Percentiles rank a stretch among this genome's conserved stretches.
phyloP scores from a whole-genome alignment of 2,797 vertebrate species.

The Helarctos malayanus region DNA sequence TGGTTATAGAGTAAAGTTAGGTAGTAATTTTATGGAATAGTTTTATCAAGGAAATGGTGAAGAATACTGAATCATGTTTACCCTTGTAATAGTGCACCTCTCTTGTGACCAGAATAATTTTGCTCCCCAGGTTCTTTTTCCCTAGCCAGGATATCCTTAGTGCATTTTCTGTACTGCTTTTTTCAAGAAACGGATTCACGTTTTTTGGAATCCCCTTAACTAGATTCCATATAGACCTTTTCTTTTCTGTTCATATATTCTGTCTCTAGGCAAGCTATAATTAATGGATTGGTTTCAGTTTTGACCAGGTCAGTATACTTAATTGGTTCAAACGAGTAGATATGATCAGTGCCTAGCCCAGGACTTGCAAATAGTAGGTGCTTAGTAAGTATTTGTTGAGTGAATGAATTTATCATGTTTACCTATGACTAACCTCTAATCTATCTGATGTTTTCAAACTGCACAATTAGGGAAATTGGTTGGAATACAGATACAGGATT shows the following conservation, averaged over 20 bases:
- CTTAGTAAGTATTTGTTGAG: background rate
- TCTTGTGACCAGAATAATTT: background rate
- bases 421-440: background rate
- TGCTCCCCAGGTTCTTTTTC: background rate
- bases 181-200: background rate
- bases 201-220: background rate
- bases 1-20: background rate
- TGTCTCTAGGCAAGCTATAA: background rate
- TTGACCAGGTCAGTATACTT: background rate
- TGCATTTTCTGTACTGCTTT: background rate
- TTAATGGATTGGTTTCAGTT: background rate
- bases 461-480: constrained; percentile 5
- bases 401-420: background rate
- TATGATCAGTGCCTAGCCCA: background rate
- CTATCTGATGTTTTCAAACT: background rate
- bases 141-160: background rate
- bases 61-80: background rate
- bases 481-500: background rate
- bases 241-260: background rate
- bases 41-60: background rate
- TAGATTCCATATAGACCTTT: background rate
- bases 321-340: background rate
- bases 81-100: background rate
- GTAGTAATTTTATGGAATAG: background rate
- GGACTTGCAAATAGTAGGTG: background rate